A percentile compares a stretch with the other conserved stretches of the same genome.
These are phyloP conservation scores for Scylla paramamosain DNA, from an alignment of 1,140 invertebrate species.

Conservation along the genomic window DNA sequence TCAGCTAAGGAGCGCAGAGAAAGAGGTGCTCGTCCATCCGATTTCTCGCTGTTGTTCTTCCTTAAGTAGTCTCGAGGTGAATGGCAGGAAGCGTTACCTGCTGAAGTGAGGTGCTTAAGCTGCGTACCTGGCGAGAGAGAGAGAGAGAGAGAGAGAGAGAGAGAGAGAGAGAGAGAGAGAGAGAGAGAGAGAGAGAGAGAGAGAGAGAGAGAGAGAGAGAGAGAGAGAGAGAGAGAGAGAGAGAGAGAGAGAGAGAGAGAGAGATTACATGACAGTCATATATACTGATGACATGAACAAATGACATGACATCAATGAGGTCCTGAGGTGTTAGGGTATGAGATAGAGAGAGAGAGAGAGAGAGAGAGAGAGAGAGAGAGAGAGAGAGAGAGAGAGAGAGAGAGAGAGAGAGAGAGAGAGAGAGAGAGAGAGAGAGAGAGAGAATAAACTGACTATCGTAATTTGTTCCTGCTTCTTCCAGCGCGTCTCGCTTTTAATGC, in stretches of 20 bases:
- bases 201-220: slow-evolving; percentile 45
- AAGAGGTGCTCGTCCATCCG: background rate
- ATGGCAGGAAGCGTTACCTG: slow-evolving; percentile 3
- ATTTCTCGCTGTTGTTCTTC: background rate
- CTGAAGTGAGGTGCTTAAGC: background rate
- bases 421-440: too few relatives aligned
- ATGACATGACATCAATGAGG: too few relatives aligned
- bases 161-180: slow-evolving; percentile 46
- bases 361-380: too few relatives aligned
- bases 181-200: slow-evolving; percentile 49
- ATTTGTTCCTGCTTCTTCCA: too few relatives aligned
- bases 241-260: background rate
- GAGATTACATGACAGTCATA: too few relatives aligned
- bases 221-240: slow-evolving; percentile 47
- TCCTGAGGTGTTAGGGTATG: too few relatives aligned
- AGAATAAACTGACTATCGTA: background rate
- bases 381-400: too few relatives aligned
- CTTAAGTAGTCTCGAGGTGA: background rate
- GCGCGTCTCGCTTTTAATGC: too few relatives aligned
- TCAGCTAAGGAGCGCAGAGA: background rate
- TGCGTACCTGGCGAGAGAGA: background rate
- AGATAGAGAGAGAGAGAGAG: too few relatives aligned
- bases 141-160: background rate
- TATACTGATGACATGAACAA: too few relatives aligned
- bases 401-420: too few relatives aligned